Conservation (phyloP, 2,113 vertebrate genomes). For the Dinomys branickii region DNA sequence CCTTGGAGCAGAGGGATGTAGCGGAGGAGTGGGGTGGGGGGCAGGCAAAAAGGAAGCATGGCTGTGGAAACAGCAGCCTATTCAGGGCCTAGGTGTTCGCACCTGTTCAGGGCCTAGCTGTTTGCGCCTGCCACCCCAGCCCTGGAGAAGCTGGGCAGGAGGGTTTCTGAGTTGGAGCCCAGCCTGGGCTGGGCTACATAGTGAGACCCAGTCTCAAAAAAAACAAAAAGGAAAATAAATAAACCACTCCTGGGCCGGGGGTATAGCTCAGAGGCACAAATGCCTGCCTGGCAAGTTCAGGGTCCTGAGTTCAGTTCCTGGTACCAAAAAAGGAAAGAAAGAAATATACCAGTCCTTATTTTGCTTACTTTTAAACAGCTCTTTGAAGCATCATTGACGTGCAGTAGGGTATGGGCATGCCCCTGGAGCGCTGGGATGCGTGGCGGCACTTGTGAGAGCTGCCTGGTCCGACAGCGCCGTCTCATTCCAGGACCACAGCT, state of each 20-base stretch:
- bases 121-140: not conserved
- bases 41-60: not conserved
- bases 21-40: not conserved
- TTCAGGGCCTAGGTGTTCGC: too few relatives aligned
- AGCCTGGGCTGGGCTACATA: not conserved
- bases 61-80: not conserved
- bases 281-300: too few relatives aligned
- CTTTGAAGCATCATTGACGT: not conserved
- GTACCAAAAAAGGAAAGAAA: not conserved
- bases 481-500: rapidly evolving
- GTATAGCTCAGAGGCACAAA: too few relatives aligned
- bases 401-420: rapidly evolving
- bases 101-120: too few relatives aligned
- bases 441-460: not conserved
- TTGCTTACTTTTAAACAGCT: too few relatives aligned
- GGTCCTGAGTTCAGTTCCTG: too few relatives aligned
- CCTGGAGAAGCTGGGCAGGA: not conserved
- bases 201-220: not conserved
- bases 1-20: rapidly evolving
- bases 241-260: not conserved
- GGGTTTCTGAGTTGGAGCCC: not conserved
- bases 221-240: not conserved
- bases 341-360: not conserved
- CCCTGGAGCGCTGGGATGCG: not conserved
- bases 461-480: not conserved